Base-by-base conservation (phyloP, 2,797 vertebrate genomes). In the Myotis vivesi region DNA sequence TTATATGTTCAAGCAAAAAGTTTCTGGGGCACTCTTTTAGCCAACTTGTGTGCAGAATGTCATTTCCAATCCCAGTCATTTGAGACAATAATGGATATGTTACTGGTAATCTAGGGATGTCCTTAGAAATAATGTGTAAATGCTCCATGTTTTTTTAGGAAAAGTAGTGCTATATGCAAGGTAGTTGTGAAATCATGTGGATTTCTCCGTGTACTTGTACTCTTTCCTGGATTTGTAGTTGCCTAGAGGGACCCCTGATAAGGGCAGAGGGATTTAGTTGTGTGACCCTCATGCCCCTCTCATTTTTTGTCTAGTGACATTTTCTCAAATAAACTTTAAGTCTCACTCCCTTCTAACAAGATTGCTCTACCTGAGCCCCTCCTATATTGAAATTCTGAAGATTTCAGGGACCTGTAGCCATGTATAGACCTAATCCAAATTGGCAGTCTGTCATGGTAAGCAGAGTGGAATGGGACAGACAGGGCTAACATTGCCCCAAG, bases 321-420 rank as follows among this genome's bases (percentile, higher is more conserved):
- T 66, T 91, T 96, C 81, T 87, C 49, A 89, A 86, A 64, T 38
- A 28, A 75, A 76, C 33, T 77, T 89, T n/a, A 90, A 73, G 20
- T 55, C 41, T 5, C 68, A 33, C 53, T 6, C 6, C 8, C 30
- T 89, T 81, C 85, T 55, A 88, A 79, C 20, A 44, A n/a, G 33
- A 73, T 77, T 41, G 16, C 73, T 41, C 28, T 59, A 28, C 44
- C 23, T 23, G 33, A 88, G 38, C 25, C 9, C 57, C 20, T 82
- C 44, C 22, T n/a, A 20, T 30, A 49, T 5, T 80, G 72, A 87
- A 71, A 81, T 75, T 88, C 59, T 66, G 41, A 92, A 49, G 59
- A 87, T 89, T 86, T 62, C 62, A 82, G 85, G 20, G n/a, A 79
- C 91, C 71, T 55, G 25, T 4, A 57, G n/a, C 81, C 44, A 46